Evolutionary conservation across 2,113 vertebrate species (phyloP).

Genomic region (Leuciscus idus): DNA sequence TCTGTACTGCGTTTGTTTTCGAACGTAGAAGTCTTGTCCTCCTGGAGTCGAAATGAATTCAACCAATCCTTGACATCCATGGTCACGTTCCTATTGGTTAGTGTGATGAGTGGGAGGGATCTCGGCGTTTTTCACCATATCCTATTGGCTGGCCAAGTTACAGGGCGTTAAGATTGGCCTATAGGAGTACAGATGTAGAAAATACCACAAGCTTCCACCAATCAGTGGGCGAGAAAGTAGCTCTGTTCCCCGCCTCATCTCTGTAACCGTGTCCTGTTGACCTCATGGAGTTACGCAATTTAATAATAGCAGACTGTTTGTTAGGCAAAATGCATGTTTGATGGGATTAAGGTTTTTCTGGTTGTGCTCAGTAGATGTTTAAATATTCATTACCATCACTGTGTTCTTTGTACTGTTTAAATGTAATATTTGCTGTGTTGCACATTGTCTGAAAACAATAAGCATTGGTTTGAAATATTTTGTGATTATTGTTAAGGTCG

Average conservation of each 20-base stretch:
- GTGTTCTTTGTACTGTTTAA: not conserved
- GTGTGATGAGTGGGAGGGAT: not conserved
- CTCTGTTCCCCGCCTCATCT: not conserved
- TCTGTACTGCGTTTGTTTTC: constrained; percentile 40
- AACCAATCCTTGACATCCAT: constrained; percentile 37
- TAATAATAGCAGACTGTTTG: not conserved
- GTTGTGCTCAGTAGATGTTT: not conserved
- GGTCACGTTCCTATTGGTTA: not conserved
- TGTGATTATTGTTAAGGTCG: not conserved
- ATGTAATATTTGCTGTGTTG: not conserved
- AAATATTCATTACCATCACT: not conserved
- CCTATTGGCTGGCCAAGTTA: not conserved
- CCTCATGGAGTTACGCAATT: constrained; percentile 26
- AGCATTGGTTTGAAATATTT: not conserved
- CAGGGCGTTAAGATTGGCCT: constrained; percentile 4
- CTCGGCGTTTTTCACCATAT: not conserved
- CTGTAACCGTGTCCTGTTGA: constrained; percentile 27
- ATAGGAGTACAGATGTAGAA: not conserved
- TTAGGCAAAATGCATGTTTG: not conserved
- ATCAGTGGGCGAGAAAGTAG: not conserved
- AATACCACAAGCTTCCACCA: not conserved
- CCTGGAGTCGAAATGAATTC: constrained; percentile 14
- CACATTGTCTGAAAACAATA: not conserved
- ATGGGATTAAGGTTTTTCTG: not conserved
- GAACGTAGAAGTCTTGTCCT: constrained; percentile 45